Percentiles rank a stretch among this genome's conserved stretches.
Evolutionary conservation across 2,888 invertebrate genomes (phyloP).

Genomic region (Erebia aethiops): DNA sequence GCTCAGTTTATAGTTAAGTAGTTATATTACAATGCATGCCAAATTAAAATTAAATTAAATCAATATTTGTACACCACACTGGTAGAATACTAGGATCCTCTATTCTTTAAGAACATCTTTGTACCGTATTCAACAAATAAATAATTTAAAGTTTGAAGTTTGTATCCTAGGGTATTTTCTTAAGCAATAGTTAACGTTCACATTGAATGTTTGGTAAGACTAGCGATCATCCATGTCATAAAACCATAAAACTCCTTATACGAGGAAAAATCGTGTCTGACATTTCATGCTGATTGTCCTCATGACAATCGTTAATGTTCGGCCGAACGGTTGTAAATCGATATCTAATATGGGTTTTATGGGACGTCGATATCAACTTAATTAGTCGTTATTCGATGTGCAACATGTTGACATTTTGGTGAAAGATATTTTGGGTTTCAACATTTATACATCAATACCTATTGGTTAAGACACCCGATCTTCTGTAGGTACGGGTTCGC

Average conservation of each 20-base stretch:
- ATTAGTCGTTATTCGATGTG: slow-evolving; percentile 17
- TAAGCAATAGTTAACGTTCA: slow-evolving; percentile 15
- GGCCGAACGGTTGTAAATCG: slow-evolving; percentile 18
- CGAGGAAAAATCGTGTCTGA: slow-evolving; percentile 31
- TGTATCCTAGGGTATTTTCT: not conserved
- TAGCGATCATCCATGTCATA: slow-evolving; percentile 12
- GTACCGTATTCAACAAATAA: too few species aligned
- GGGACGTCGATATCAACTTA: slow-evolving; percentile 9
- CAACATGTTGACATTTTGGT: slow-evolving; percentile 8
- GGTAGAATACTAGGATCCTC: too few species aligned
- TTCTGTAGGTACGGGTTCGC: too few species aligned
- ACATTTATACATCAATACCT: not conserved
- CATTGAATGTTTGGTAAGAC: slow-evolving; percentile 13
- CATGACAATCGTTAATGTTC: slow-evolving; percentile 21
- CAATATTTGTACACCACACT: too few species aligned
- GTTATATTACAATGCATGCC: too few species aligned
- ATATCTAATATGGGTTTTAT: slow-evolving; percentile 20
- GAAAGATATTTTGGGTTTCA: not conserved
- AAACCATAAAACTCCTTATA: slow-evolving; percentile 32
- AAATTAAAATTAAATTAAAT: too few species aligned
- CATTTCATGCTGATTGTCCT: slow-evolving; percentile 24
- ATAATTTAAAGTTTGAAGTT: too few species aligned
- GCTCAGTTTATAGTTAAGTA: too few species aligned
- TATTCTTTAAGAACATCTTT: too few species aligned
- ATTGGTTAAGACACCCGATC: too few species aligned